Evolutionary conservation across 1,140 invertebrate genomes (phyloP).

Genomic region (Drosophila novamexicana): DNA sequence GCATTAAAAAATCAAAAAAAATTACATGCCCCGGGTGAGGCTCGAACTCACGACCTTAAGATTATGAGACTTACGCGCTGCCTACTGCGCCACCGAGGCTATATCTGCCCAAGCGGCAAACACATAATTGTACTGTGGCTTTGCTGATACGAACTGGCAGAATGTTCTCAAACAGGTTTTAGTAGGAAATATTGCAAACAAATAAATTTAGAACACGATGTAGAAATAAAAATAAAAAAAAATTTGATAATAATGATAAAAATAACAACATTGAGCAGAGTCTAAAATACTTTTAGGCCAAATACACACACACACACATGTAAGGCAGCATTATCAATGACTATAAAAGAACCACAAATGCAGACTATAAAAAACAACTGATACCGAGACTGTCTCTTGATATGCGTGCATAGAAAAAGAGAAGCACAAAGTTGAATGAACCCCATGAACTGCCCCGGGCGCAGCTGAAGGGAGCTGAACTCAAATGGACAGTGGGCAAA

Average conservation of each 20-base stretch:
- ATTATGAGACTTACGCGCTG: slow-evolving; percentile 98
- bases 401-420: slow-evolving; percentile 33
- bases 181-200: too few species aligned
- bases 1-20: slow-evolving; percentile 81
- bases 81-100: slow-evolving; percentile 96
- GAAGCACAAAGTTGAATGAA: slow-evolving; percentile 56
- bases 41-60: slow-evolving; percentile 98
- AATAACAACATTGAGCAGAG: neutral
- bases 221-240: neutral
- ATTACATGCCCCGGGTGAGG: slow-evolving; percentile 93
- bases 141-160: neutral
- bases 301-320: neutral
- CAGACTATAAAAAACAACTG: too few species aligned
- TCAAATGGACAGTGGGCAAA: slow-evolving; percentile 10
- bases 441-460: slow-evolving; percentile 21
- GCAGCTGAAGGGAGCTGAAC: slow-evolving; percentile 1
- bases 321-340: neutral
- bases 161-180: neutral
- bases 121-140: slow-evolving; percentile 29
- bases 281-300: too few species aligned
- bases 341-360: neutral
- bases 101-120: slow-evolving; percentile 16
- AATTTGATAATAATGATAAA: neutral
- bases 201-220: neutral
- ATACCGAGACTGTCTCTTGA: slow-evolving; percentile 15